Evolutionary conservation across 2,888 invertebrate genomes (phyloP).

Genomic region (Lasioglossum calceatum): DNA sequence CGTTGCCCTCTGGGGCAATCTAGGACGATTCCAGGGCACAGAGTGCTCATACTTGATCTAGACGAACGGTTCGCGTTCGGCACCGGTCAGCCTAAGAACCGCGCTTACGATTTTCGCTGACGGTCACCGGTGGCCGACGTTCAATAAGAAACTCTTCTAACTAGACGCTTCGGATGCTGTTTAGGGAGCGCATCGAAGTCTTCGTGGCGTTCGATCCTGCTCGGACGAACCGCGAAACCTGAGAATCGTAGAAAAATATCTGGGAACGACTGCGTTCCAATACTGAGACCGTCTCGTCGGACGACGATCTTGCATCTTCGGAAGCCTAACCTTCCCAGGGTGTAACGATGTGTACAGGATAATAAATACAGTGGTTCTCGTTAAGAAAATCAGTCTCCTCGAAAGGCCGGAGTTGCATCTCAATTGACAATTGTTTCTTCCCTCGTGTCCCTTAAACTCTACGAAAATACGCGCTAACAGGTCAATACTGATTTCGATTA

Average conservation of each 20-base stretch:
- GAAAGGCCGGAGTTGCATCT: conserved; percentile 33
- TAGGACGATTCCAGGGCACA: not conserved
- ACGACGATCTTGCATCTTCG: conserved; percentile 14
- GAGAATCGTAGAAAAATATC: conserved; percentile 43
- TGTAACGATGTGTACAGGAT: conserved; percentile 21
- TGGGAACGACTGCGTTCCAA: conserved; percentile 4
- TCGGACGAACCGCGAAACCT: conserved; percentile 20
- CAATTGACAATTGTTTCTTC: conserved; percentile 31
- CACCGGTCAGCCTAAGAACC: not conserved
- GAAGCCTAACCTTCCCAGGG: conserved; percentile 11
- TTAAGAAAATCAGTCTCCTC: conserved; percentile 57
- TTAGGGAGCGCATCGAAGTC: conserved; percentile 27
- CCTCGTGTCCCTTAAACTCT: conserved; percentile 61
- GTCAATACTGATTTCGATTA: conserved; percentile 81
- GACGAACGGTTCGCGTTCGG: not conserved
- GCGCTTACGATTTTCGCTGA: not conserved
- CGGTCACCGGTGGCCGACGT: not conserved
- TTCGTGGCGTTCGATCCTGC: conserved; percentile 15
- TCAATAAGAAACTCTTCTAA: not conserved
- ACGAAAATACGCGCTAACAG: conserved; percentile 68
- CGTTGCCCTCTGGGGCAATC: not conserved
- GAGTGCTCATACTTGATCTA: not conserved
- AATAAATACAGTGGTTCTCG: conserved; percentile 46
- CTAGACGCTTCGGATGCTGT: conserved; percentile 16
- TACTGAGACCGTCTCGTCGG: conserved; percentile 20